Evolutionary conservation across 2,113 vertebrate species (phyloP).

Genomic region (mouse (Mus musculus)): DNA sequence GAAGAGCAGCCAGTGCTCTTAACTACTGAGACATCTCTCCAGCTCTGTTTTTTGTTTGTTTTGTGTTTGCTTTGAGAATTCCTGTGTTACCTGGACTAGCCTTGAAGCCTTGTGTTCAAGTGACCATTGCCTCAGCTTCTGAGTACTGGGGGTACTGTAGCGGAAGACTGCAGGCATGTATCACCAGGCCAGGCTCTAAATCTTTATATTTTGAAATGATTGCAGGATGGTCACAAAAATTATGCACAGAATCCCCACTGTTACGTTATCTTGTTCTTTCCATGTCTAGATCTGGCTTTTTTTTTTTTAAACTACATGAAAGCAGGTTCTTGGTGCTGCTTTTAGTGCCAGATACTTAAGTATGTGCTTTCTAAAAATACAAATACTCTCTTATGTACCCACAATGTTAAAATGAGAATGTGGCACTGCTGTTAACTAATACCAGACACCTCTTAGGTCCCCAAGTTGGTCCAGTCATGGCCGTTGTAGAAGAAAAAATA

Average conservation of each 20-base stretch:
- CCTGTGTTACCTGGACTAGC: not conserved
- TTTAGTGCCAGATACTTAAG: not conserved
- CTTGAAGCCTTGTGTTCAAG: not conserved
- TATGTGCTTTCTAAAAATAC: conserved; percentile 26
- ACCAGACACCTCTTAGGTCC: conserved; percentile 20
- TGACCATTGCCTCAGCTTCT: not conserved
- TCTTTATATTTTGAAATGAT: not conserved
- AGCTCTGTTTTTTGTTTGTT: not conserved
- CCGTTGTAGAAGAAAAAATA: conserved; percentile 10
- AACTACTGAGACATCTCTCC: not conserved
- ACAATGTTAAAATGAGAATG: not conserved
- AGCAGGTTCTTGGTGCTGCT: not conserved
- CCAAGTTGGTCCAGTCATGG: not conserved
- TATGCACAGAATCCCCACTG: not conserved
- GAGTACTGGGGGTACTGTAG: not conserved
- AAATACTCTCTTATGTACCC: not conserved
- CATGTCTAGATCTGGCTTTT: not conserved
- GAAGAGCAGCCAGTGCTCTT: not conserved
- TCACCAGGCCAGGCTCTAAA: not conserved
- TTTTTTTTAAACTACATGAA: not conserved
- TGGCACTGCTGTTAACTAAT: conserved; percentile 4
- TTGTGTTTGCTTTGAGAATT: not conserved
- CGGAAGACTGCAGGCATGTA: not conserved
- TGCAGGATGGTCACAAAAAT: not conserved
- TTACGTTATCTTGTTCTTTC: not conserved